Conservation (phyloP, 2,888 invertebrate genomes). For the Polylopha cassiicola region DNA sequence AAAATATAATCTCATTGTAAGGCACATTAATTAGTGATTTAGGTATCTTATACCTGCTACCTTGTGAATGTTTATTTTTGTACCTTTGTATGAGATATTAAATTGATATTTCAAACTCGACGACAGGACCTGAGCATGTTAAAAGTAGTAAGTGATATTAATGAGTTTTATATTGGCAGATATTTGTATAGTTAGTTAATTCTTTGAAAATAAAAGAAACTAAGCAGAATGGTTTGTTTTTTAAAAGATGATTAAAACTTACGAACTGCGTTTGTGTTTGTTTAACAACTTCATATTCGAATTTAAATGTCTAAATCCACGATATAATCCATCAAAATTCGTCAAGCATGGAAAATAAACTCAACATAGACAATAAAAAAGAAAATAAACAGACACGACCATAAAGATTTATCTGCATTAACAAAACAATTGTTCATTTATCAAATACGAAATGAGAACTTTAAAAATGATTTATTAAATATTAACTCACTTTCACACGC, state of each 20-base stretch:
- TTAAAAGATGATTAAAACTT: too few species aligned
- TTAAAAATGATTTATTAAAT: conserved; percentile 51
- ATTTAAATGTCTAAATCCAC: too few species aligned
- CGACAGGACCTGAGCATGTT: too few species aligned
- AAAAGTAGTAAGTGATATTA: conserved; percentile 3
- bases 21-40: conserved; percentile 48
- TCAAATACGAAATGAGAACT: conserved; percentile 28
- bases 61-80: conserved; percentile 33
- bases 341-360: neutral
- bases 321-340: too few species aligned
- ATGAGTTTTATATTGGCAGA: too few species aligned
- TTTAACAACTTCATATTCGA: too few species aligned
- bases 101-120: conserved; percentile 3
- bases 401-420: conserved; percentile 11
- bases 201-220: too few species aligned
- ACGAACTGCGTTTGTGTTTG: too few species aligned
- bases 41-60: conserved; percentile 37
- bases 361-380: conserved; percentile 9
- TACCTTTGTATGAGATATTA: conserved; percentile 6
- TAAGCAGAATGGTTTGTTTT: too few species aligned
- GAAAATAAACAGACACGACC: conserved; percentile 1
- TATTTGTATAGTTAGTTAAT: too few species aligned
- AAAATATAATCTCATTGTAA: conserved; percentile 20
- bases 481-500: conserved; percentile 57
- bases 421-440: conserved; percentile 35